phyloP scores from a whole-genome alignment of 2,113 vertebrate species.

The Colius striatus region DNA sequence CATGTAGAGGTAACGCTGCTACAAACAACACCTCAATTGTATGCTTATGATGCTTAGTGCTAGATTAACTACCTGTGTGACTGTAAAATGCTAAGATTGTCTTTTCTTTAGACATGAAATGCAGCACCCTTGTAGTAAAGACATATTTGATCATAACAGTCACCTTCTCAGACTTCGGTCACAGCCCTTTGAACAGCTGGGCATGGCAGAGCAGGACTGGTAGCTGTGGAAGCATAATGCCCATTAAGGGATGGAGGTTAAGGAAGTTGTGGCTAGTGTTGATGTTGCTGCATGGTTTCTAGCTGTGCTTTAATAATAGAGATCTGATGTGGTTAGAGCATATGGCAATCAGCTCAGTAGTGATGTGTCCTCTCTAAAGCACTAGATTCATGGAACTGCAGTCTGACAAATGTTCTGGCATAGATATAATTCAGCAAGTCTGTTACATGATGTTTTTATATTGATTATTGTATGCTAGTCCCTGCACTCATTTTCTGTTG shows the following conservation, averaged over 20 bases:
- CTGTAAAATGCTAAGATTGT: neutral
- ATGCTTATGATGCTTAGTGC: neutral
- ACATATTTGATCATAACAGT: neutral
- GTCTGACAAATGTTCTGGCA: neutral
- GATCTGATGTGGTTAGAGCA: neutral
- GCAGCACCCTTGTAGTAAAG: neutral
- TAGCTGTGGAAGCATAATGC: neutral
- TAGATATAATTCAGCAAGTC: neutral
- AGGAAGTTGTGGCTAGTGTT: neutral
- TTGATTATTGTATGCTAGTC: neutral
- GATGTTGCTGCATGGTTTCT: neutral
- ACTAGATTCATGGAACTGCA: neutral
- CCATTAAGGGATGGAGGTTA: neutral
- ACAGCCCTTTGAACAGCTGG: accelerated
- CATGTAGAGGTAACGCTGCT: neutral
- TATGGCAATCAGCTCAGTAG: neutral
- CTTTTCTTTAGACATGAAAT: neutral
- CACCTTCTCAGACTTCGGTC: neutral
- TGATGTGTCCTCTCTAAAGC: neutral
- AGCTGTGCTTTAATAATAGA: neutral
- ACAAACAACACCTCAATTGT: neutral
- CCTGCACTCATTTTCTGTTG: neutral
- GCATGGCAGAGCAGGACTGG: neutral
- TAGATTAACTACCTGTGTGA: neutral
- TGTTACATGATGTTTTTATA: neutral